Base-by-base conservation (phyloP, 2,888 invertebrate genomes). In the Cephus pygmeus region DNA sequence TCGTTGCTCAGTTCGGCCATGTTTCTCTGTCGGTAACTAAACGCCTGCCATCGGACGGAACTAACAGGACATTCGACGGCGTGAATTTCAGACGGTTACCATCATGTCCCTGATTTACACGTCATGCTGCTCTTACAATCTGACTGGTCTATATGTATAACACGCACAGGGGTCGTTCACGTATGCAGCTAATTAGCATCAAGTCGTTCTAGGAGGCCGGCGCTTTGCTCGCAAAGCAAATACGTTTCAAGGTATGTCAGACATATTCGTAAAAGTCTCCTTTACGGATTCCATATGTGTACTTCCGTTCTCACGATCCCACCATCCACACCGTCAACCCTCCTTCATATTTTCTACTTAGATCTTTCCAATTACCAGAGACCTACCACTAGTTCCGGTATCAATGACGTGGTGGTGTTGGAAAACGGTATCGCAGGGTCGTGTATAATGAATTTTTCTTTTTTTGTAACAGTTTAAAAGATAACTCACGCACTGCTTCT, bases 151-250 rank as follows among this genome's bases (percentile, higher is more conserved):
- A 23, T 23, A 56, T 23, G 56, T 56, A 56, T 23, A 23, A 56
- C 74, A 74, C 74, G 34, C 35, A 30, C 3, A 34, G 35, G 34
- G 74, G 6, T 30, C 12, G 69, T 33, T 56, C 75, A 2, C 75
- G 75, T 68, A 69, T 34, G 83, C 84, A 84, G 83, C 85, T 87
- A 87, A 87, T 87, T 86, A 87, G 84, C 84, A 87, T 86, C 84
- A 85, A 86, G 86, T 85, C 84, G 85, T 23, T 56, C 23, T 2
- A 84, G 85, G 84, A 82, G 84, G 83, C 84, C 84, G 83, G 85
- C 84, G 86, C 82, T 83, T 80, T 81, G 82, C 84, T 80, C 85
- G 82, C 78, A 81, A 82, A 83, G 84, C 80, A 86, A 86, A 86
- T 81, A 86, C 74, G 84, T 85, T 81, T 76, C 79, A 82, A 81